Base-by-base conservation (phyloP, 2,113 vertebrate species). In the Merops nubicus region DNA sequence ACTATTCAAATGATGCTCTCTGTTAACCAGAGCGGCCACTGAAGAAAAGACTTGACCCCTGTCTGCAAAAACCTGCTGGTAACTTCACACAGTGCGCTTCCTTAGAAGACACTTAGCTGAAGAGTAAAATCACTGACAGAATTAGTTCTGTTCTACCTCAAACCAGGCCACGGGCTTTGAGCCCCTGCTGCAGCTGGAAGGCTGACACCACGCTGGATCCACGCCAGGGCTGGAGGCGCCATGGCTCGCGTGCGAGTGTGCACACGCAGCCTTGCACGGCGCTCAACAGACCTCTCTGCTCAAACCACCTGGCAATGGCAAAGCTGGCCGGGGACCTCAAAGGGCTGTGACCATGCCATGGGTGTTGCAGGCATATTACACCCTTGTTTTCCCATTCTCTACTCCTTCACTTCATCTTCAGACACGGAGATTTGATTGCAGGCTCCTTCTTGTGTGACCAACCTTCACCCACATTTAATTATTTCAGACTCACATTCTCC, bases 321-420 rank as follows among this genome's bases (percentile, higher is more conserved):
- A 73, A 19, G 19, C 2, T 69, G 75, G 9, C 53, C 59, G 62
- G 31, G 6, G 28, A 29, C 38, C 31, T 26, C 63, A 42, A 48
- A 25, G 23, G 34, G 28, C 23, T 43, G 18, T 25, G 48, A 59
- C 18, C 0, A 0, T 26, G 31, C 36, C 47, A 73, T 1, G 1
- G 16, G 7, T 22, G 9, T 9, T 78, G 16, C 7, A 74, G 60
- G 38, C 20, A 72, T 43, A 53, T 76, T 65, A 45, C 34, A 64
- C 3, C 6, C 7, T 29, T 59, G 12, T 36, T 54, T 53, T 78
- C 29, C 14, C 42, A 13, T 80, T 36, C n/a, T 38, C 29, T 56
- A 29, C 50, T 67, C 33, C 54, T 80, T 67, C 26, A 56, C 17
- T 29, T 85, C 28, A 28, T 48, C 56, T 73, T 50, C 69, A 85